phyloP scores from a whole-genome alignment of 2,797 vertebrate genomes.

The Crenichthys baileyi region DNA sequence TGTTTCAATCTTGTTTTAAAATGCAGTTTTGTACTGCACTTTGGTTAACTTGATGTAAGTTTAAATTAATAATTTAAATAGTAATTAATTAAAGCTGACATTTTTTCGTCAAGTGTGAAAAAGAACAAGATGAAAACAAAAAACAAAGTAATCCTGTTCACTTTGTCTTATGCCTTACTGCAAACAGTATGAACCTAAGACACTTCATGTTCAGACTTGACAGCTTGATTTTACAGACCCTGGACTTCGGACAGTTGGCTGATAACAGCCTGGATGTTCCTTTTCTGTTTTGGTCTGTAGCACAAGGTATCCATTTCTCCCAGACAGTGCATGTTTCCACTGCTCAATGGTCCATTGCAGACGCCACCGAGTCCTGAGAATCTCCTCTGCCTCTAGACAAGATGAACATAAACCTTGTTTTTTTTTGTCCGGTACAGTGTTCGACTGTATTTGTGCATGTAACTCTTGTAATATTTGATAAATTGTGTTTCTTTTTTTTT shows the following conservation, averaged over 20 bases:
- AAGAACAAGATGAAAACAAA: background rate
- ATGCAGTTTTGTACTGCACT: background rate
- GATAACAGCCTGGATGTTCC: conserved; percentile 9
- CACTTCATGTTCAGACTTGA: conserved; percentile 2
- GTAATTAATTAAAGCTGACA: no score
- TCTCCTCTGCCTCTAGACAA: background rate
- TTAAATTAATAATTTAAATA: background rate
- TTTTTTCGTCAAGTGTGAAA: background rate
- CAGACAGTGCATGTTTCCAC: conserved; percentile 8
- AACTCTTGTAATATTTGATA: background rate
- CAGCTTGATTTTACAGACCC: conserved; percentile 11
- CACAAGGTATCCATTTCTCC: conserved; percentile 5
- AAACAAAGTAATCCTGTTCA: background rate
- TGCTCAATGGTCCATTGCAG: conserved; percentile 1
- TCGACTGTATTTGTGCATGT: background rate
- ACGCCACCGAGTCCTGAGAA: conserved; percentile 2
- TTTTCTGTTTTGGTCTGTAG: conserved; percentile 13
- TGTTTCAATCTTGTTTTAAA: no score
- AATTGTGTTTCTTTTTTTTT: background rate
- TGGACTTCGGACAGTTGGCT: conserved; percentile 10
- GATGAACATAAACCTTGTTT: conserved; percentile 6
- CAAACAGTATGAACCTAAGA: background rate
- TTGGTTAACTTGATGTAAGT: background rate
- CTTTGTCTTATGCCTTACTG: background rate
- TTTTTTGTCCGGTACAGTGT: background rate